Base-by-base conservation (phyloP, 2,113 vertebrate species). In the Hyla sarda region DNA sequence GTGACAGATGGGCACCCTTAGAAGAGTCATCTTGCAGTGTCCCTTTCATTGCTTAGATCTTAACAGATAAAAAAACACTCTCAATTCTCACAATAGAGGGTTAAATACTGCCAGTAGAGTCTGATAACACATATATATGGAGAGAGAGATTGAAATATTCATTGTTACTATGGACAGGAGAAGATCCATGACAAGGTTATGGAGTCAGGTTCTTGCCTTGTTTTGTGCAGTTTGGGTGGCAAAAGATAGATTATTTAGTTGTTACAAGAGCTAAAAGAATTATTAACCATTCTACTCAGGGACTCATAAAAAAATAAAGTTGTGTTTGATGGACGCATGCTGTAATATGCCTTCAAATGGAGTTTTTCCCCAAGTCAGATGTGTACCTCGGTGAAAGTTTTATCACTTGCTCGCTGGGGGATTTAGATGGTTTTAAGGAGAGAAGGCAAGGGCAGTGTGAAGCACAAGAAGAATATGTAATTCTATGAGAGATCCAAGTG, bases 1-100 rank as follows among this genome's bases (percentile, higher is more conserved):
- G 48, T 69, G 74, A 67, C 73, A 77, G 83, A 76, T 84, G 83
- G 56, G 25, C 72, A 62, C 37, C 45, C 52, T 48, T n/a, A 13
- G 19, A 21, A 76, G 54, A 62, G 54, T 4, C 2, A 17, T 19
- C 52, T 74, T 45, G 30, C 14, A 16, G 32, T 80, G 32, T 56
- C 34, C 48, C 17, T 58, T 56, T 81, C 23, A 58, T 2, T 21
- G 37, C n/a, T 37, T 41, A n/a, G 5, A 30, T 65, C 8, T 11
- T 32, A 76, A 71, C 16, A 21, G 5, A 48, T 16, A n/a, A 5
- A 30, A n/a, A 19, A 28, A 37, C 25, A 45, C 4, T 48, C 23
- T 45, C 37, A 23, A 3, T 10, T 28, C 7, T 50, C 16, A 19
- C 47, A 8, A 16, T n/a, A 30, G 32, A 67, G 60, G 58, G 37